Evolutionary conservation across 2,797 vertebrate genomes (phyloP).

Genomic region (Enteromius viviparus): DNA sequence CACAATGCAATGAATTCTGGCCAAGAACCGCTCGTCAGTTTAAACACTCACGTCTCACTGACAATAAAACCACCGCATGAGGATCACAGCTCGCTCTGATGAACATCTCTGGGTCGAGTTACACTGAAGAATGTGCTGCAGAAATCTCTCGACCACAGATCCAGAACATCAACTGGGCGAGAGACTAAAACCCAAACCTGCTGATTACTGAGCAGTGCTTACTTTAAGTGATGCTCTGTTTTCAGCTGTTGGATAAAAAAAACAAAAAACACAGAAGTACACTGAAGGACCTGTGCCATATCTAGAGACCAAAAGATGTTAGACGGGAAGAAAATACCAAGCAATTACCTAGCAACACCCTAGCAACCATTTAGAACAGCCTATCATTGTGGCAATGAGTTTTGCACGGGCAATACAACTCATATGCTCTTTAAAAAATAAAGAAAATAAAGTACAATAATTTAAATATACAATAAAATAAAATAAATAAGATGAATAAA

Average conservation of each 20-base stretch:
- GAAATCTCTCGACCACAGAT: not conserved
- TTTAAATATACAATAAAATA: not conserved
- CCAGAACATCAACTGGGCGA: not conserved
- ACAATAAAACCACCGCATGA: slow-evolving; percentile 14
- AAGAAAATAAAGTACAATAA: not conserved
- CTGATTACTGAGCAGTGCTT: not conserved
- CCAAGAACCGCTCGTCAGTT: not conserved
- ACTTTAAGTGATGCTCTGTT: not conserved
- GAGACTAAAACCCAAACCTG: not conserved
- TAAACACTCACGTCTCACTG: not conserved
- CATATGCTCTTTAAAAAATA: not conserved
- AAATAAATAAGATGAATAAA: not conserved
- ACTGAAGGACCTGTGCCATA: not conserved
- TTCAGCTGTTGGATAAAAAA: not conserved
- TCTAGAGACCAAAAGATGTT: not conserved
- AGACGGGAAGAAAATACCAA: not conserved
- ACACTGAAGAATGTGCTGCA: slow-evolving; percentile 1
- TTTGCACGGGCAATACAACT: not conserved
- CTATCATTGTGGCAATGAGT: not conserved
- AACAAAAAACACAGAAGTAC: not conserved
- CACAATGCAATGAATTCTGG: not conserved
- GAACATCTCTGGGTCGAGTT: slow-evolving; percentile 4
- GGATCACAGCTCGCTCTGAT: not conserved
- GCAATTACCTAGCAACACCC: not conserved
- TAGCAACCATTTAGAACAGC: not conserved